phyloP scores from a whole-genome alignment of 2,113 vertebrate genomes.

The Nannospalax galili region DNA sequence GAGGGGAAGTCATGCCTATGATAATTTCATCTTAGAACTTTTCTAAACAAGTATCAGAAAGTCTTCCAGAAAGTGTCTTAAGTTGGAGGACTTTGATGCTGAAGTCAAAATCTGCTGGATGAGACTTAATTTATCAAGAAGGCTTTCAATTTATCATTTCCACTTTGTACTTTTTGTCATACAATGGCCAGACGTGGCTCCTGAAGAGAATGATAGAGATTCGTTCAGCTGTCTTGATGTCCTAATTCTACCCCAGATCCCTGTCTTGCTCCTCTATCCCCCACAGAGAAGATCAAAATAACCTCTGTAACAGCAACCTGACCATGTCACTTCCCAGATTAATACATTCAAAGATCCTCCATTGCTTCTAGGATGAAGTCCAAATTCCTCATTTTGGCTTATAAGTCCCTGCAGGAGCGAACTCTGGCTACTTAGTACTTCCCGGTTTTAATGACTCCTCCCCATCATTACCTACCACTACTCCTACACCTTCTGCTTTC shows the following conservation, averaged over 20 bases:
- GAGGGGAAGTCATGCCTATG: background rate
- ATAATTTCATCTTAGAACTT: background rate
- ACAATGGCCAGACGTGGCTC: background rate
- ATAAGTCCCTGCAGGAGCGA: background rate
- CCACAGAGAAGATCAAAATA: background rate
- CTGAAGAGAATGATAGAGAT: background rate
- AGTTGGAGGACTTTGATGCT: background rate
- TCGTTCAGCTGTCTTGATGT: background rate
- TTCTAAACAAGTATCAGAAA: background rate
- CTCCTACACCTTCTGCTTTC: background rate
- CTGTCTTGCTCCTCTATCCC: background rate
- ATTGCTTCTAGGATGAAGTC: constrained; percentile 67
- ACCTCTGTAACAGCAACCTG: background rate
- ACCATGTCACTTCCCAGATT: background rate
- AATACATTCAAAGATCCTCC: background rate
- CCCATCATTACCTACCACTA: no score
- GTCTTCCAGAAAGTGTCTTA: background rate
- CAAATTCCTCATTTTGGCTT: constrained; percentile 71
- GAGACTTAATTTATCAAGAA: background rate
- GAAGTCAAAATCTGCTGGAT: background rate
- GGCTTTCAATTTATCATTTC: background rate
- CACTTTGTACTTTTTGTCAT: background rate
- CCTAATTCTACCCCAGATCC: background rate
- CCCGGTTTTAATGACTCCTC: background rate
- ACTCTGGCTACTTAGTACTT: background rate